A percentile compares a stretch with the other conserved stretches of the same genome.
Conservation (phyloP, 2,797 vertebrate genomes). For the Steatocranus sp. region DNA sequence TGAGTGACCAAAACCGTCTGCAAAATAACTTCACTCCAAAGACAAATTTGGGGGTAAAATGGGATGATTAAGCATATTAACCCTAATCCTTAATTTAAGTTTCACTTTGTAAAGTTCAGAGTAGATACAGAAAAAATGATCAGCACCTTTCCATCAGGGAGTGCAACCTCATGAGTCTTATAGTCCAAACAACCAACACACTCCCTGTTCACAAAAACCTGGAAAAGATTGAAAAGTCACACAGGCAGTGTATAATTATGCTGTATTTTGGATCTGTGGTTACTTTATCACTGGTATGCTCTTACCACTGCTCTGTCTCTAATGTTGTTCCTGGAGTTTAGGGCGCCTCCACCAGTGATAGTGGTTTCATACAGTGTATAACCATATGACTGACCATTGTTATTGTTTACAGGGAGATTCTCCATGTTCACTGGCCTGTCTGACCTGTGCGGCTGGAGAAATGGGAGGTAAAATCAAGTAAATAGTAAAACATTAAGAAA, state of each 20-base stretch:
- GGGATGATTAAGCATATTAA: background rate
- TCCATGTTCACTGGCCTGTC: constrained; percentile 88
- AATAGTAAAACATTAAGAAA: background rate
- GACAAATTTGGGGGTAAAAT: background rate
- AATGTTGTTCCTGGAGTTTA: constrained; percentile 78
- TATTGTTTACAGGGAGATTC: constrained; percentile 81
- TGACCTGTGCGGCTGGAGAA: constrained; percentile 73
- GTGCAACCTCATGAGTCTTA: constrained; percentile 69
- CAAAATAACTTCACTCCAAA: background rate
- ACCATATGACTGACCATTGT: constrained; percentile 85
- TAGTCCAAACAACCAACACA: constrained; percentile 84
- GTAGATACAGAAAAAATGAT: background rate
- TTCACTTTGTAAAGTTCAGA: background rate
- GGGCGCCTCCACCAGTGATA: constrained; percentile 78
- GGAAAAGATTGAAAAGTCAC: constrained; percentile 13
- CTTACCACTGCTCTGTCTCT: constrained; percentile 87
- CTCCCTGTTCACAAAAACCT: constrained; percentile 86
- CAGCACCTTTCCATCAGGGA: constrained; percentile 81
- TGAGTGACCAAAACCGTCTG: background rate
- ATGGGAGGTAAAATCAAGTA: background rate
- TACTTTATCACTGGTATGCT: background rate
- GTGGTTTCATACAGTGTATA: constrained; percentile 88
- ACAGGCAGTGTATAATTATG: background rate
- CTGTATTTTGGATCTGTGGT: background rate
- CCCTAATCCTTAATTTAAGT: background rate